Conservation (phyloP, 1,140 invertebrate species). For the Diabrotica virgifera region DNA sequence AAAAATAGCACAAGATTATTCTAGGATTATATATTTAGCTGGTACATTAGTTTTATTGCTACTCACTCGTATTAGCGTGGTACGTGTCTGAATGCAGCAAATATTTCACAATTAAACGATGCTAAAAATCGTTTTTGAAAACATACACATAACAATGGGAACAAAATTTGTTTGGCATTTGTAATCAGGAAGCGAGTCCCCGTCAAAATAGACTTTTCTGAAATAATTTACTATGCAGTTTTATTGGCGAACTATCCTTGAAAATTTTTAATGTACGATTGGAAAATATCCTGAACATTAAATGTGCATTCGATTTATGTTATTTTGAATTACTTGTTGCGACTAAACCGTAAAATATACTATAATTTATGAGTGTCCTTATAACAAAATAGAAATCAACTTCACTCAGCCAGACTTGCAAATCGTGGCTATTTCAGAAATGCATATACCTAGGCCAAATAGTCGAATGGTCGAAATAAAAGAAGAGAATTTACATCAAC, state of each 20-base stretch:
- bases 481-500: too few species aligned
- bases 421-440: too few species aligned
- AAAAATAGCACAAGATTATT: background rate
- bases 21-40: slow-evolving; percentile 1
- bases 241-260: background rate
- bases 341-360: too few species aligned
- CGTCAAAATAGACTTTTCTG: background rate
- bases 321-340: too few species aligned
- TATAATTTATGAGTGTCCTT: too few species aligned
- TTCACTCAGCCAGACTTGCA: too few species aligned
- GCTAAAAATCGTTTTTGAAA: slow-evolving; percentile 3
- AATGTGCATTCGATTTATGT: too few species aligned
- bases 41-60: background rate
- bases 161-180: background rate
- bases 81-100: background rate
- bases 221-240: background rate
- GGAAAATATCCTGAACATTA: too few species aligned
- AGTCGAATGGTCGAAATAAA: too few species aligned
- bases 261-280: background rate
- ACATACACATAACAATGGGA: background rate
- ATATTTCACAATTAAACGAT: slow-evolving; percentile 1
- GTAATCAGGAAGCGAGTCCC: background rate
- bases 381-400: too few species aligned
- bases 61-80: too few species aligned
- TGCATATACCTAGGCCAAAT: too few species aligned